phyloP scores from a whole-genome alignment of 2,888 invertebrate species.

The Sphaeridia pumilis region DNA sequence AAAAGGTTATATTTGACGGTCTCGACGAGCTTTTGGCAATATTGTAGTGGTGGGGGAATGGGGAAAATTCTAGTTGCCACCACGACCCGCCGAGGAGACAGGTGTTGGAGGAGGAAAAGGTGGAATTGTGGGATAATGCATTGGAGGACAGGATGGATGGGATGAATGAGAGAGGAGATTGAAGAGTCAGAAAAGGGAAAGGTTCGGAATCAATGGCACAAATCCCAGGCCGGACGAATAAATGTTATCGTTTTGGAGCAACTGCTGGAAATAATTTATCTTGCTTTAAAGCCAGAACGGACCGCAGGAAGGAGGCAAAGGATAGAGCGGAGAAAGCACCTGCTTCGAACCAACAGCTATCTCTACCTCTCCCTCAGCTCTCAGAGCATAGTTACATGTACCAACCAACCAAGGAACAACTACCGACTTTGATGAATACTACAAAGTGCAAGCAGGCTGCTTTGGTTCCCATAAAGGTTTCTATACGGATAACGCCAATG shows the following conservation, averaged over 20 bases:
- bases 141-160: not conserved
- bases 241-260: not conserved
- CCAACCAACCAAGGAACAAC: too few relatives aligned
- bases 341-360: not conserved
- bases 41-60: too few relatives aligned
- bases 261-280: not conserved
- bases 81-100: too few relatives aligned
- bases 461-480: too few relatives aligned
- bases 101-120: too few relatives aligned
- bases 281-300: not conserved
- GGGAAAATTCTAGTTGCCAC: too few relatives aligned
- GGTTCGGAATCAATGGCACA: not conserved
- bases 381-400: too few relatives aligned
- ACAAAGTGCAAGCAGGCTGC: too few relatives aligned
- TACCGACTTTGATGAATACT: too few relatives aligned
- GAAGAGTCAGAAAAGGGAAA: not conserved
- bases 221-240: not conserved
- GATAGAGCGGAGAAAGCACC: conserved; percentile 1
- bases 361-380: not conserved
- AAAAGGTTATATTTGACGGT: too few relatives aligned
- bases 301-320: conserved; percentile 1
- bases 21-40: too few relatives aligned
- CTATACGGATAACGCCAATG: too few relatives aligned
- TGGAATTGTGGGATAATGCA: conserved; percentile 1
- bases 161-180: not conserved